Percentiles rank a stretch among this genome's conserved stretches.
Evolutionary conservation across 2,888 invertebrate genomes (phyloP).

Genomic region (Scaptomyza reducta): DNA sequence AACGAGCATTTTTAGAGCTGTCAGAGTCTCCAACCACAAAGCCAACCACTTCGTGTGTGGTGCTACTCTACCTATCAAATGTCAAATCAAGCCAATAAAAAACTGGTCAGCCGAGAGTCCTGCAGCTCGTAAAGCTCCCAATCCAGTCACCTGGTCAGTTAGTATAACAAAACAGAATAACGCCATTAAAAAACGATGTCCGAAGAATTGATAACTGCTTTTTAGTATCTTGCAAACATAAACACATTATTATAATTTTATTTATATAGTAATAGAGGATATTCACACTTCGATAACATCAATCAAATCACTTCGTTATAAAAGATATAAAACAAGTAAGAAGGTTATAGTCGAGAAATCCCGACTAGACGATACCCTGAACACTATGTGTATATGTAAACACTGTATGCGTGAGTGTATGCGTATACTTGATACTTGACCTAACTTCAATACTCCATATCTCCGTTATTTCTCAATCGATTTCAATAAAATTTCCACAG

Average conservation of each 20-base stretch:
- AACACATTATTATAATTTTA: slow-evolving; percentile 56
- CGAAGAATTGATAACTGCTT: slow-evolving; percentile 24
- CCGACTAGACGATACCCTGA: too few relatives aligned
- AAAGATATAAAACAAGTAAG: neutral
- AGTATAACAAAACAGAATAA: neutral
- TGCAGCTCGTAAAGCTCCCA: slow-evolving; percentile 25
- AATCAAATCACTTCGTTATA: neutral
- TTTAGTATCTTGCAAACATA: slow-evolving; percentile 55
- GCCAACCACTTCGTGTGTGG: slow-evolving; percentile 18
- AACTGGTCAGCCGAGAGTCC: slow-evolving; percentile 29
- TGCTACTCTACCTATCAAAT: slow-evolving; percentile 11
- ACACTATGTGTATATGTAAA: too few relatives aligned
- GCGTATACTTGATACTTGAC: too few relatives aligned
- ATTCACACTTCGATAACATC: neutral
- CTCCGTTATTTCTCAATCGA: too few relatives aligned
- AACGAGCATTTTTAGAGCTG: slow-evolving; percentile 20
- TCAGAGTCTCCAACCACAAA: slow-evolving; percentile 47
- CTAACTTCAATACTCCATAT: too few relatives aligned
- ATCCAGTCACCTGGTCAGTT: slow-evolving; percentile 4
- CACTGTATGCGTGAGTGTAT: too few relatives aligned
- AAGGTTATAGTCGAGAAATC: too few relatives aligned
- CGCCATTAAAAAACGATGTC: slow-evolving; percentile 3
- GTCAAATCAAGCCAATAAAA: slow-evolving; percentile 60
- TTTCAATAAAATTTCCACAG: too few relatives aligned
- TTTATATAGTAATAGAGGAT: neutral